Evolutionary conservation across 1,140 invertebrate species (phyloP).

Genomic region (Drosophila neocordata): DNA sequence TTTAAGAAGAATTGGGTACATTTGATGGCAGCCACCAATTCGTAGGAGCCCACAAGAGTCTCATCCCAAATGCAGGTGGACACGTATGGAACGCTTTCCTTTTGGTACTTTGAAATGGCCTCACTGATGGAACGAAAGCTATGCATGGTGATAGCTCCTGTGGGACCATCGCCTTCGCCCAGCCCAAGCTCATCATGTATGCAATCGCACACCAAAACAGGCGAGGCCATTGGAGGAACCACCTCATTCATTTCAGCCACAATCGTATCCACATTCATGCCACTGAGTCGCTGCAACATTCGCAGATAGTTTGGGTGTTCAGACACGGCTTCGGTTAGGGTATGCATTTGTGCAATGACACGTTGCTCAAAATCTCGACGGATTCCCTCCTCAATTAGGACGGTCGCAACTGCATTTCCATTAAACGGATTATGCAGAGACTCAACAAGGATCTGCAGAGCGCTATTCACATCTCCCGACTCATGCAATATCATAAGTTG

Average conservation of each 20-base stretch:
- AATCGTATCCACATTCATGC: slow-evolving; percentile 40
- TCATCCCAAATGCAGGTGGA: slow-evolving; percentile 63
- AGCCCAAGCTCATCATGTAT: slow-evolving; percentile 36
- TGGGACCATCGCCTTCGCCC: background rate
- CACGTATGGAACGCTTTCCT: slow-evolving; percentile 32
- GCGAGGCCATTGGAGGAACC: background rate
- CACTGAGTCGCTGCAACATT: background rate
- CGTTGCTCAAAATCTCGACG: slow-evolving; percentile 37
- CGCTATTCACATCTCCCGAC: slow-evolving; percentile 59
- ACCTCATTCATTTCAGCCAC: background rate
- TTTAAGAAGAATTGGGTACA: slow-evolving; percentile 54
- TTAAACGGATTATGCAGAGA: slow-evolving; percentile 54
- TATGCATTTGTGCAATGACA: slow-evolving; percentile 28
- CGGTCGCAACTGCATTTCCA: slow-evolving; percentile 29
- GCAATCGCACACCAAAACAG: slow-evolving; percentile 49
- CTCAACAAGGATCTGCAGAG: slow-evolving; percentile 47
- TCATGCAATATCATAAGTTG: slow-evolving; percentile 61
- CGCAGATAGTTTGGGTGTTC: slow-evolving; percentile 18
- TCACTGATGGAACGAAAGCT: slow-evolving; percentile 51
- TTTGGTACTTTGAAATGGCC: slow-evolving; percentile 37
- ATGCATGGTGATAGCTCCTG: slow-evolving; percentile 49
- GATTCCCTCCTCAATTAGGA: slow-evolving; percentile 56
- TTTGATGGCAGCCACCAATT: slow-evolving; percentile 44
- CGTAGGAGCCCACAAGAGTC: slow-evolving; percentile 51
- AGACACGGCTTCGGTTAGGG: background rate